Percentiles rank a stretch among this genome's conserved stretches.
These are phyloP conservation scores for Drosophila nasuta DNA, from an alignment of 1,140 invertebrate species.

Conservation along the genomic window DNA sequence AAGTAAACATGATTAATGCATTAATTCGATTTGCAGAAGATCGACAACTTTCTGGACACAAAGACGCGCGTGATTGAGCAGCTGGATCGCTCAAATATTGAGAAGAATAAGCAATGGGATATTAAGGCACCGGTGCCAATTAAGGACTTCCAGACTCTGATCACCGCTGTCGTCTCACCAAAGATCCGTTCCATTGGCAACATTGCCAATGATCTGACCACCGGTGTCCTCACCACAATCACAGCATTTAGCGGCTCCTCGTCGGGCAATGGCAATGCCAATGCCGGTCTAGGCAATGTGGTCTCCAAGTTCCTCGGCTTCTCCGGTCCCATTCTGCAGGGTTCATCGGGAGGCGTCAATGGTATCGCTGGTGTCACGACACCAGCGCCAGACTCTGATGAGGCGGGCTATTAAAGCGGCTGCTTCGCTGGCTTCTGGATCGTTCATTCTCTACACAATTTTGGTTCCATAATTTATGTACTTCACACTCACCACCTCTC, in stretches of 20 bases:
- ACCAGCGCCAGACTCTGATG: constrained; percentile 74
- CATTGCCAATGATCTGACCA: constrained; percentile 86
- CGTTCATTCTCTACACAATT: constrained; percentile 18
- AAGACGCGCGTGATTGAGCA: constrained; percentile 89
- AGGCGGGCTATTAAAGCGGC: constrained; percentile 73
- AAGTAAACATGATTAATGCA: neutral
- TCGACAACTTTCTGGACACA: constrained; percentile 90
- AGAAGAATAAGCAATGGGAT: constrained; percentile 90
- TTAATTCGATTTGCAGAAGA: constrained; percentile 86
- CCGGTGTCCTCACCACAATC: constrained; percentile 85
- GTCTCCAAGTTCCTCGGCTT: constrained; percentile 82
- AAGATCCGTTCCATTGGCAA: constrained; percentile 87
- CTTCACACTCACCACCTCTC: constrained; percentile 4
- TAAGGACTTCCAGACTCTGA: constrained; percentile 84
- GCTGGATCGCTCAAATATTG: constrained; percentile 89
- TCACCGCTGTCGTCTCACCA: constrained; percentile 86
- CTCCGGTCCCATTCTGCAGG: constrained; percentile 83
- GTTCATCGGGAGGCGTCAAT: constrained; percentile 68
- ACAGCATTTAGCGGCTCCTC: constrained; percentile 80
- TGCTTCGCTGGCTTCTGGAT: neutral
- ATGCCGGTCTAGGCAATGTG: constrained; percentile 80
- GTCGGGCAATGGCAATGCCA: constrained; percentile 80
- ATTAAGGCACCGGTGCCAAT: constrained; percentile 88
- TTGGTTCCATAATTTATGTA: constrained; percentile 47
- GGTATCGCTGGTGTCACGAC: constrained; percentile 69